Evolutionary conservation across 1,140 invertebrate species (phyloP).

Genomic region (Leptoteleia sp.): DNA sequence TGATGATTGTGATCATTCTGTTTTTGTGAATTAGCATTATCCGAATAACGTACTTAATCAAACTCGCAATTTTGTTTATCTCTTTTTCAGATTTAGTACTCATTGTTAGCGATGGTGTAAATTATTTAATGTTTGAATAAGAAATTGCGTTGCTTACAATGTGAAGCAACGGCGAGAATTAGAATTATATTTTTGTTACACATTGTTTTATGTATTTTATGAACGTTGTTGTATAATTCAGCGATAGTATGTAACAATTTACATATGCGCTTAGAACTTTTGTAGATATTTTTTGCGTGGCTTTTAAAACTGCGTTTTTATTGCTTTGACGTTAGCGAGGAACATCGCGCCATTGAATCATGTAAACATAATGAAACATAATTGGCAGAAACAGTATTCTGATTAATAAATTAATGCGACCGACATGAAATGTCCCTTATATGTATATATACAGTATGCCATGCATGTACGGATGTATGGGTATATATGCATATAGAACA

Average conservation of each 20-base stretch:
- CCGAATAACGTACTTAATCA: constrained; percentile 29
- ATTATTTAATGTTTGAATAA: constrained; percentile 6
- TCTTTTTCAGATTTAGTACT: neutral
- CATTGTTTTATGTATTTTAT: constrained; percentile 52
- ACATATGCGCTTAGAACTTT: constrained; percentile 22
- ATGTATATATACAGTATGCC: constrained; percentile 18
- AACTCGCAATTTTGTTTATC: neutral
- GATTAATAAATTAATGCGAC: no score
- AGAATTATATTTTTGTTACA: constrained; percentile 49
- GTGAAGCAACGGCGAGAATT: constrained; percentile 13
- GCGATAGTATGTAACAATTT: constrained; percentile 30
- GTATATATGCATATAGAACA: constrained; percentile 29
- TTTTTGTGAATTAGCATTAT: constrained; percentile 11
- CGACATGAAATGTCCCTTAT: neutral
- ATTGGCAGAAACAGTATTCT: neutral
- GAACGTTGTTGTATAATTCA: constrained; percentile 16
- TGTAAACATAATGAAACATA: neutral
- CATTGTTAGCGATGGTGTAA: neutral
- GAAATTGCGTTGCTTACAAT: constrained; percentile 10
- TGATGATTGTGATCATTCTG: constrained; percentile 2
- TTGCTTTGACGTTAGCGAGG: neutral
- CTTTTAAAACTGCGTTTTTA: constrained; percentile 10
- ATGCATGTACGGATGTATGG: constrained; percentile 1
- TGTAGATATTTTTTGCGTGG: constrained; percentile 18
- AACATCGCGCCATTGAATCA: neutral